These are phyloP conservation scores for Anodontia alba DNA, from an alignment of 2,888 invertebrate genomes.

Conservation along the genomic window DNA sequence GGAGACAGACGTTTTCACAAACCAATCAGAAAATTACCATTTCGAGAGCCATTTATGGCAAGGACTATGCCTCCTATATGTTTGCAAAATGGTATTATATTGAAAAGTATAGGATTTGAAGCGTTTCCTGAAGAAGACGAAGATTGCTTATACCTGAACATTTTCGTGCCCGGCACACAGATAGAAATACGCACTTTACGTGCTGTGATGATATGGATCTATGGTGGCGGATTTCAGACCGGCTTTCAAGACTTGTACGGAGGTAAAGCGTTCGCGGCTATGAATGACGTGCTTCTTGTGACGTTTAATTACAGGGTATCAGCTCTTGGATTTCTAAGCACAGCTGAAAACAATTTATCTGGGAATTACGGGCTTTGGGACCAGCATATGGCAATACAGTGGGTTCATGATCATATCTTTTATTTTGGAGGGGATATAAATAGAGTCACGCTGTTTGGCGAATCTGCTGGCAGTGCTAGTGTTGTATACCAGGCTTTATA, in stretches of 20 bases:
- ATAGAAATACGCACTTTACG: not conserved
- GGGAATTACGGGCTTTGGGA: slow-evolving; percentile 44
- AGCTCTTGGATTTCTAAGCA: slow-evolving; percentile 32
- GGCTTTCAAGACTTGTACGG: slow-evolving; percentile 8
- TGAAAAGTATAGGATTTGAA: not conserved
- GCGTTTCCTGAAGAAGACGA: not conserved
- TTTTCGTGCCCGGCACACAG: slow-evolving; percentile 12
- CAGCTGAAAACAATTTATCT: slow-evolving; percentile 1
- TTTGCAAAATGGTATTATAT: slow-evolving; percentile 7
- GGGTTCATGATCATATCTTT: slow-evolving; percentile 39
- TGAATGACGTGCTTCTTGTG: slow-evolving; percentile 33
- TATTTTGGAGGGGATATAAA: slow-evolving; percentile 34
- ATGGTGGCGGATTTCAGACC: slow-evolving; percentile 28
- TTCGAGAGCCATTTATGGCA: slow-evolving; percentile 7
- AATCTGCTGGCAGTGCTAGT: slow-evolving; percentile 35
- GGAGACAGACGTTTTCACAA: slow-evolving; percentile 23
- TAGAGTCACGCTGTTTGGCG: slow-evolving; percentile 27
- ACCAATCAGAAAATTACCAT: slow-evolving; percentile 22
- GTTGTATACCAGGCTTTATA: slow-evolving; percentile 39
- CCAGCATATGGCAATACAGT: slow-evolving; percentile 43
- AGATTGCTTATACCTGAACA: slow-evolving; percentile 37
- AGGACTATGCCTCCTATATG: not conserved
- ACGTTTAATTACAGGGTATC: slow-evolving; percentile 35
- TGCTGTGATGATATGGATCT: slow-evolving; percentile 38
- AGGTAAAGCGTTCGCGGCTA: not conserved